Conservation (phyloP, 1,140 invertebrate species). For the Centruroides sculpturatus region DNA sequence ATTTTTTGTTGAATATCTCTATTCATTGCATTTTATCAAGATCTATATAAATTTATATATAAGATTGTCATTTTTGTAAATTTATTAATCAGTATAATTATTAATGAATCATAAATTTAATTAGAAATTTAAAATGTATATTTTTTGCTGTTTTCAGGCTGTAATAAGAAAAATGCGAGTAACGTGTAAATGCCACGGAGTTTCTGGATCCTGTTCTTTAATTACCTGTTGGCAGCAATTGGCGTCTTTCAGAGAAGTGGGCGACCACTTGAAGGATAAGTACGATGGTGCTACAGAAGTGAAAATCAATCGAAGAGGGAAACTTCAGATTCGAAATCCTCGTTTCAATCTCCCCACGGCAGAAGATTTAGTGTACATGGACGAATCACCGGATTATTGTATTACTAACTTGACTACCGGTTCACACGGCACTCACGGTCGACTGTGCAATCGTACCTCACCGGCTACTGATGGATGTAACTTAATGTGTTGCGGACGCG, state of each 20-base stretch:
- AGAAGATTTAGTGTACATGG: slow-evolving; percentile 79
- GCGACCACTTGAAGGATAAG: slow-evolving; percentile 72
- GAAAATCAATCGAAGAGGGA: slow-evolving; percentile 51
- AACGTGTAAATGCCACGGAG: slow-evolving; percentile 91
- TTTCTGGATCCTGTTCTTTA: slow-evolving; percentile 86
- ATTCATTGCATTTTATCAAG: no score
- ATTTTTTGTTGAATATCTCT: no score
- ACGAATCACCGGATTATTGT: slow-evolving; percentile 77
- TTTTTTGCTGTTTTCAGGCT: slow-evolving; percentile 36
- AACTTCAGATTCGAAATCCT: slow-evolving; percentile 39
- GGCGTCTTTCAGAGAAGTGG: slow-evolving; percentile 49
- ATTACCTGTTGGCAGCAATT: slow-evolving; percentile 85
- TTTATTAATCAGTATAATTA: no score
- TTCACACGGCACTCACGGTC: slow-evolving; percentile 58
- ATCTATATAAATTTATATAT: no score
- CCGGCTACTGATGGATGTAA: slow-evolving; percentile 57
- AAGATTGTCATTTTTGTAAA: no score
- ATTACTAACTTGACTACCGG: slow-evolving; percentile 47
- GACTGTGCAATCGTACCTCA: slow-evolving; percentile 65
- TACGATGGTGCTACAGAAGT: slow-evolving; percentile 86
- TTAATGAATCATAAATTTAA: no score
- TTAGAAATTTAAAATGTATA: no score
- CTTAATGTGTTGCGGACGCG: slow-evolving; percentile 76
- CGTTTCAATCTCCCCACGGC: slow-evolving; percentile 60
- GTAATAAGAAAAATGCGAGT: slow-evolving; percentile 74